Base-by-base conservation (phyloP, 2,113 vertebrate species). In the Talpa occidentalis region DNA sequence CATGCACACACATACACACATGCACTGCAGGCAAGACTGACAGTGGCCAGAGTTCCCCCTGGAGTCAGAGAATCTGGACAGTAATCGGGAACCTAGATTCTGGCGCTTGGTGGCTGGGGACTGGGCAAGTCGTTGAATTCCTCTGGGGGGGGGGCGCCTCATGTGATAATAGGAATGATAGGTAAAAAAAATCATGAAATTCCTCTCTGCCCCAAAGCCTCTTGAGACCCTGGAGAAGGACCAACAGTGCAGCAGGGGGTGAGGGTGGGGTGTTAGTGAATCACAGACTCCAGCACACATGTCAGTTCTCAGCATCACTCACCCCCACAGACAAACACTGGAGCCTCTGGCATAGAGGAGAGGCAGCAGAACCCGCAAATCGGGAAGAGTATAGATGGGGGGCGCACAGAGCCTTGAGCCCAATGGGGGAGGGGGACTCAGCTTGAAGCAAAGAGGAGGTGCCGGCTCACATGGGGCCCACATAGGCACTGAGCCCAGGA, bases 401-500 rank as follows among this genome's bases (percentile, higher is more conserved):
- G 35, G 26, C 49, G 22, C 3, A 0, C 32, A 21, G 6, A 19
- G 44, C 85, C 64, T 32, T 17, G 56, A 47, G 42, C 32, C 35
- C 37, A 17, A 54, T 47, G 26, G 4, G 22, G 35, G 9, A 78
- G 28, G 40, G 79, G 26, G 19, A 6, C n/a, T 30, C 30, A 47
- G 74, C 28, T 6, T 6, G 44, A 62, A 64, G 49, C 16, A 6
- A 19, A 72, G 52, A 72, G 5, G 7, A 35, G 59, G 32, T 1
- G 0, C 74, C 8, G n/a, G 35, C 32, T 92, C 42, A 17, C 10
- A 14, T 0, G 0, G 26, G n/a, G 32, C 12, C 49, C 49, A 52
- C 49, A 17, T 52, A 15, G 49, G 49, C 49, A 6, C 22, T 10
- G 60, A 88, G 28, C 49, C 66, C 42, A 32, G 56, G 8, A 70